Conservation (phyloP, 2,888 invertebrate genomes). For the Drosophila histrio region DNA sequence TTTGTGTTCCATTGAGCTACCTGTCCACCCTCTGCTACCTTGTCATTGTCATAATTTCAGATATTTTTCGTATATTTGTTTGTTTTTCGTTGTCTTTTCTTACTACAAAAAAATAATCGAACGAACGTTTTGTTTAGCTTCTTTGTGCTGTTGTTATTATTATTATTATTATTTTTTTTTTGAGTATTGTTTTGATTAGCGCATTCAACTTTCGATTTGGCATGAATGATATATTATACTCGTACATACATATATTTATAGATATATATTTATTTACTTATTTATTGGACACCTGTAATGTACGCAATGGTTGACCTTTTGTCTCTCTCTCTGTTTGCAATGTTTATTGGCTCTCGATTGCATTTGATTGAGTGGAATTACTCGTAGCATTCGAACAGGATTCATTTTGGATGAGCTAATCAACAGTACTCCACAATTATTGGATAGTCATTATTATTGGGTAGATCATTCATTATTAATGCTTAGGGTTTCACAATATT, state of each 20-base stretch:
- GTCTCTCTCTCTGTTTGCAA: background rate
- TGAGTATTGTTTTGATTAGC: slow-evolving; percentile 49
- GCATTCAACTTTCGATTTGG: slow-evolving; percentile 54
- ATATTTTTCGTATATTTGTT: background rate
- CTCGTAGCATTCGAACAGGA: slow-evolving; percentile 26
- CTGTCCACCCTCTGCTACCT: slow-evolving; percentile 20
- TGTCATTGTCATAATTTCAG: slow-evolving; percentile 30
- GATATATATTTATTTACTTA: slow-evolving; percentile 7
- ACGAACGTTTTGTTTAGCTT: slow-evolving; percentile 21
- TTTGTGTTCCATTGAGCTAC: slow-evolving; percentile 23
- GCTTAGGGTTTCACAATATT: slow-evolving; percentile 17
- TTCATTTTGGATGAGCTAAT: slow-evolving; percentile 43
- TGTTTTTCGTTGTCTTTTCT: slow-evolving; percentile 9
- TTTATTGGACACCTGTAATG: slow-evolving; percentile 24
- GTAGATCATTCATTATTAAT: slow-evolving; percentile 19
- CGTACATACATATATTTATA: slow-evolving; percentile 14
- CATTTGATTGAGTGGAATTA: slow-evolving; percentile 42
- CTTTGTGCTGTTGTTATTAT: slow-evolving; percentile 17
- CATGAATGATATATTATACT: slow-evolving; percentile 36
- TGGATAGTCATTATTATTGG: slow-evolving; percentile 9
- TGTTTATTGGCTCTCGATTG: slow-evolving; percentile 2
- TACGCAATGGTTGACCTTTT: slow-evolving; percentile 10
- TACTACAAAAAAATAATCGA: slow-evolving; percentile 7
- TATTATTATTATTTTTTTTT: background rate
- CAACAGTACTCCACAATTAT: slow-evolving; percentile 13